Conservation (phyloP, 2,888 invertebrate species). For the Anaspis maculata region DNA sequence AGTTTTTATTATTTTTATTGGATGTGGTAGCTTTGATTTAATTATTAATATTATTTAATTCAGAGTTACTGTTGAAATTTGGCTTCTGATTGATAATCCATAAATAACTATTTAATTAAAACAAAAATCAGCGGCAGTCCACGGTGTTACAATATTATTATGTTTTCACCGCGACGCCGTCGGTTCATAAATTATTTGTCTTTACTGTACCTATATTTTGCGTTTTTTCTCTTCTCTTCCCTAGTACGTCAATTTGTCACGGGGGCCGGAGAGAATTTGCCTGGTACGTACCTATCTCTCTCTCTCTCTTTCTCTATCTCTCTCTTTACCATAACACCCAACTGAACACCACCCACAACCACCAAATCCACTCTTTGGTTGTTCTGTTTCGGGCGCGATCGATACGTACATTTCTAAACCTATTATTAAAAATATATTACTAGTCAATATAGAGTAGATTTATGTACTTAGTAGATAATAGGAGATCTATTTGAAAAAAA, state of each 20-base stretch:
- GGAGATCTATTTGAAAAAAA: too few species aligned
- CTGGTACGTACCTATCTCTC: constrained; percentile 44
- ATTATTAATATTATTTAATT: constrained; percentile 31
- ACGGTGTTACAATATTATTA: too few species aligned
- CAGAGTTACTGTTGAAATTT: constrained; percentile 39
- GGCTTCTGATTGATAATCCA: constrained; percentile 23
- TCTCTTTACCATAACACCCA: constrained; percentile 41
- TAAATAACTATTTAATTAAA: constrained; percentile 18
- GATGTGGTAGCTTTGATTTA: constrained; percentile 40
- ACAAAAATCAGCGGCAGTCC: constrained; percentile 18
- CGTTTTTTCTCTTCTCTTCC: constrained; percentile 45
- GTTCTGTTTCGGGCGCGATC: constrained; percentile 38
- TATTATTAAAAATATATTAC: not conserved
- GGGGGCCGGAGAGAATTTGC: constrained; percentile 46
- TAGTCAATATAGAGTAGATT: constrained; percentile 1
- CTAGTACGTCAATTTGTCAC: constrained; percentile 48
- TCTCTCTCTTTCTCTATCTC: too few species aligned
- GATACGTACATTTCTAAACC: too few species aligned
- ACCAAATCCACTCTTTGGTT: constrained; percentile 40
- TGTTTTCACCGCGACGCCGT: constrained; percentile 13
- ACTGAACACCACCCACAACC: constrained; percentile 40
- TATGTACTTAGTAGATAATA: too few species aligned
- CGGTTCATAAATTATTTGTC: constrained; percentile 35
- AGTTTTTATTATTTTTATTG: constrained; percentile 38
- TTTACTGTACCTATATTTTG: constrained; percentile 45